These are phyloP conservation scores for Suillia variegata DNA, from an alignment of 2,888 invertebrate genomes.

Conservation along the genomic window DNA sequence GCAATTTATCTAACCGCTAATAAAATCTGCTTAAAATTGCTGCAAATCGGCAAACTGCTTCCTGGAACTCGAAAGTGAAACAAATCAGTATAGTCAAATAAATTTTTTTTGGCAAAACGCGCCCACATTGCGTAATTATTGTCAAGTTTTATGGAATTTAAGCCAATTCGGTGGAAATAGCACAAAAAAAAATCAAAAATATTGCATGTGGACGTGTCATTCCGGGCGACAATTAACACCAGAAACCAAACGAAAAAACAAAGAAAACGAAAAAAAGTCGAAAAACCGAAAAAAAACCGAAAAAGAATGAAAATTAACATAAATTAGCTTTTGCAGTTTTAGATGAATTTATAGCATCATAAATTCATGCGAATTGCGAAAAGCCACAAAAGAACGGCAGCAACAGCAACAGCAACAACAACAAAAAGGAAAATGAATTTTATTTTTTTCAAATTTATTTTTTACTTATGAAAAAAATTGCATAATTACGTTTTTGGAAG, in stretches of 20 bases:
- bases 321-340: constrained; percentile 19
- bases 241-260: constrained; percentile 27
- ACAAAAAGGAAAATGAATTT: not conserved
- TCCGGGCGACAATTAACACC: constrained; percentile 41
- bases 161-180: not conserved
- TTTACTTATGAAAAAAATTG: no score
- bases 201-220: constrained; percentile 27
- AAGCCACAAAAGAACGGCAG: not conserved
- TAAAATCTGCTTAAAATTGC: not conserved
- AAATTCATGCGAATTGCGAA: constrained; percentile 20
- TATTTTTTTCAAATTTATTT: no score
- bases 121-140: constrained; percentile 12
- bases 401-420: not conserved
- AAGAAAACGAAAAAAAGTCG: constrained; percentile 11
- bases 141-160: constrained; percentile 10
- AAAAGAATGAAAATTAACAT: constrained; percentile 15
- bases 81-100: no score
- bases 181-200: not conserved
- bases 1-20: no score
- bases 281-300: not conserved
- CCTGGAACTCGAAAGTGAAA: not conserved
- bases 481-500: constrained; percentile 12
- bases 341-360: constrained; percentile 24
- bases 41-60: not conserved
- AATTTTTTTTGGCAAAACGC: not conserved